Conservation (phyloP, 1,140 invertebrate genomes). For the Heliconius himera region DNA sequence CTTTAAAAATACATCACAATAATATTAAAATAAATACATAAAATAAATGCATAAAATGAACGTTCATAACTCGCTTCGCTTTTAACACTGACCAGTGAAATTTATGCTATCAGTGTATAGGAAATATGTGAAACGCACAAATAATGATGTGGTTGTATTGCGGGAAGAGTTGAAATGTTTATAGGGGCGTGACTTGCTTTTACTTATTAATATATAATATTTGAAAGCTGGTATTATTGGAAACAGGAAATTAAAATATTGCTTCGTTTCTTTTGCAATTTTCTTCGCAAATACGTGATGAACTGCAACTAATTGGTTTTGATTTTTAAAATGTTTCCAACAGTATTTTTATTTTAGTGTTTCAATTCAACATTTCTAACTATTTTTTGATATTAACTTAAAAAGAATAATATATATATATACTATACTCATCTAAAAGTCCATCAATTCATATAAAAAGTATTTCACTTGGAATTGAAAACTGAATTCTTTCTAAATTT, state of each 20-base stretch:
- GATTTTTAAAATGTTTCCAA: background rate
- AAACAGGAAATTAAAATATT: slow-evolving; percentile 24
- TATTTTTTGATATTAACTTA: no score
- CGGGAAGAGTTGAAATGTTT: slow-evolving; percentile 8
- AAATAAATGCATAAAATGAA: slow-evolving; percentile 1
- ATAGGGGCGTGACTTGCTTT: slow-evolving; percentile 9
- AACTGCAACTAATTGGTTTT: background rate
- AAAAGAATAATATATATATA: no score
- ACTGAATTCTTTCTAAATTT: no score
- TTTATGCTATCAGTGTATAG: background rate
- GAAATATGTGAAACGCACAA: slow-evolving; percentile 2
- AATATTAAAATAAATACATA: background rate
- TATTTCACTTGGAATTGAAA: no score
- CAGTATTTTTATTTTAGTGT: background rate
- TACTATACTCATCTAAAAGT: no score
- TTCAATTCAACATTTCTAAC: background rate
- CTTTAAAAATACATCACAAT: background rate
- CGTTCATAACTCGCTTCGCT: background rate
- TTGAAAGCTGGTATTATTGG: slow-evolving; percentile 12
- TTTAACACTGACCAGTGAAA: slow-evolving; percentile 3
- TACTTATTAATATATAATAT: slow-evolving; percentile 15
- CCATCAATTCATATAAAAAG: no score
- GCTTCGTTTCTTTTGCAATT: slow-evolving; percentile 17
- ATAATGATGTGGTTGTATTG: background rate
- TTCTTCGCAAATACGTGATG: slow-evolving; percentile 11